phyloP scores from a whole-genome alignment of 2,797 vertebrate genomes.

The Acanthurus tractus region DNA sequence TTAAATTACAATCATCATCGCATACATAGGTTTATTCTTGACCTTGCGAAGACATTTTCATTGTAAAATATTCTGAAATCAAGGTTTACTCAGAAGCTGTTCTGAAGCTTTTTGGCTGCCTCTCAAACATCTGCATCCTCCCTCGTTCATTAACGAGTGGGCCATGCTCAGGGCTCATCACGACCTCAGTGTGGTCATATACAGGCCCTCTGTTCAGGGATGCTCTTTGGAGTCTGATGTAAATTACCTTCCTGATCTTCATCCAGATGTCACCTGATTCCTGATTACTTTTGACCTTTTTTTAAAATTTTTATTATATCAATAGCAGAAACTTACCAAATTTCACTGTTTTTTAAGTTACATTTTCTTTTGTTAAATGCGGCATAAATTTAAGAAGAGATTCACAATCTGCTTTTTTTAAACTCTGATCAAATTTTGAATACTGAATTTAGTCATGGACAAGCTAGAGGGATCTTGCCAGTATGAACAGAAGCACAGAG shows the following conservation, averaged over 20 bases:
- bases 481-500: too few relatives aligned
- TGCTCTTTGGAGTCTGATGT: slow-evolving; percentile 1
- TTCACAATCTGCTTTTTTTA: too few relatives aligned
- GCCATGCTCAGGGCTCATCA: not conserved
- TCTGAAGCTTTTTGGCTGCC: not conserved
- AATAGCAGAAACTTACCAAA: not conserved
- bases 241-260: not conserved
- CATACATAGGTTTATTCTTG: not conserved
- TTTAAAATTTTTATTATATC: not conserved
- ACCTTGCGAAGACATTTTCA: not conserved
- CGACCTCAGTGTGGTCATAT: not conserved
- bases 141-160: not conserved
- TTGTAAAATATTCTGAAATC: not conserved
- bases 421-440: too few relatives aligned
- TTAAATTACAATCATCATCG: not conserved
- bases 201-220: not conserved
- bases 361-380: too few relatives aligned
- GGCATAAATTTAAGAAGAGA: too few relatives aligned
- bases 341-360: too few relatives aligned
- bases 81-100: not conserved
- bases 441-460: too few relatives aligned
- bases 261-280: slow-evolving; percentile 11
- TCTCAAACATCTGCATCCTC: not conserved
- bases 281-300: not conserved
- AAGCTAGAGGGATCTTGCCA: too few relatives aligned